Conservation (phyloP, 2,888 invertebrate species). For the Orthonevra nobilis region DNA sequence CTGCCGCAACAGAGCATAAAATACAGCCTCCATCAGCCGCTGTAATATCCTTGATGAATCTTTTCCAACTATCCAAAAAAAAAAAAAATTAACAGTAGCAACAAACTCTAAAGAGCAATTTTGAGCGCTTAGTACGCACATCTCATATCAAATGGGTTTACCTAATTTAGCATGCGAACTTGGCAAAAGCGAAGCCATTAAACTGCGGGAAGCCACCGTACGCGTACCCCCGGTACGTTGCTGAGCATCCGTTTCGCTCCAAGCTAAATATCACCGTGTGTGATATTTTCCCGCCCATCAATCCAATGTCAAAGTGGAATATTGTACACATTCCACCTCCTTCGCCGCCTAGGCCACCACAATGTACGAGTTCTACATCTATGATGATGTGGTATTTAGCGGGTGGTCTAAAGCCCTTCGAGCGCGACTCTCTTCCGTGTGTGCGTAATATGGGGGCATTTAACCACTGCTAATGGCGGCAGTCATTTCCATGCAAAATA, state of each 20-base stretch:
- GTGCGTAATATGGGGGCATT: conserved; percentile 55
- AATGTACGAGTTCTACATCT: not conserved
- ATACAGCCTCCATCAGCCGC: not conserved
- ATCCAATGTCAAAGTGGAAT: conserved; percentile 1
- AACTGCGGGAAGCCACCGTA: not conserved
- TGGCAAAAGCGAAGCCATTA: conserved; percentile 41
- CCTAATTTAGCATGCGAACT: conserved; percentile 46
- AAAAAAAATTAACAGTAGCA: too few relatives aligned
- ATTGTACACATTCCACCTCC: too few relatives aligned
- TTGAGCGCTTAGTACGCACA: conserved; percentile 35
- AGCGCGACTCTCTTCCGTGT: conserved; percentile 16
- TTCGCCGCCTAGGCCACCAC: too few relatives aligned
- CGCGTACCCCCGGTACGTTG: not conserved
- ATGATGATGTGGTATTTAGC: conserved; percentile 19
- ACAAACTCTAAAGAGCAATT: conserved; percentile 20
- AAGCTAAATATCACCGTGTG: too few relatives aligned
- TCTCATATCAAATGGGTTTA: conserved; percentile 42
- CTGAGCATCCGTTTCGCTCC: too few relatives aligned
- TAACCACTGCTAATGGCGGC: conserved; percentile 59
- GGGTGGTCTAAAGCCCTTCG: conserved; percentile 24
- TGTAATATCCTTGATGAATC: conserved; percentile 26
- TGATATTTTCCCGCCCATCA: not conserved
- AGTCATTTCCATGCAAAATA: conserved; percentile 66
- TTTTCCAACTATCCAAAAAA: not conserved
- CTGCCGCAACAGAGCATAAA: not conserved